Percentiles rank a stretch among this genome's conserved stretches.
Evolutionary conservation across 2,113 vertebrate species (phyloP).

Genomic region (Drymodes brunneopygia): DNA sequence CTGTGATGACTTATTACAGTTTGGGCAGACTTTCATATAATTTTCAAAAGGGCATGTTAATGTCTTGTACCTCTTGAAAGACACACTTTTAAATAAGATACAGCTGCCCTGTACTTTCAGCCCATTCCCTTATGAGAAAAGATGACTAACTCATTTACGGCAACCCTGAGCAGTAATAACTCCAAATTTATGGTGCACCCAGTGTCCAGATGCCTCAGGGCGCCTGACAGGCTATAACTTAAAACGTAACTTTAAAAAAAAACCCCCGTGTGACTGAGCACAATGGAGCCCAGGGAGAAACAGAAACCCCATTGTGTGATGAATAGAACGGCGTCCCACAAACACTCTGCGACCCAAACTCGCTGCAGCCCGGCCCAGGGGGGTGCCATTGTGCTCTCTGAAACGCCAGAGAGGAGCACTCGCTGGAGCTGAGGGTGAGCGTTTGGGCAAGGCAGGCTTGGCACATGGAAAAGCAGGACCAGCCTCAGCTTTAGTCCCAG

Average conservation of each 20-base stretch:
- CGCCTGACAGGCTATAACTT: neutral
- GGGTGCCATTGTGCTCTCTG: slow-evolving; percentile 1
- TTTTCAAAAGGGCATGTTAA: slow-evolving; percentile 2
- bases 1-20: neutral
- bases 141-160: slow-evolving; percentile 18
- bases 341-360: neutral
- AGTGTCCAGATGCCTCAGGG: slow-evolving; percentile 12
- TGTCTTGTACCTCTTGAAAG: slow-evolving; percentile 26
- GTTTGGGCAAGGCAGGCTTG: neutral
- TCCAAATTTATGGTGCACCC: slow-evolving; percentile 10
- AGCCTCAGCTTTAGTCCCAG: neutral
- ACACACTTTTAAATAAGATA: slow-evolving; percentile 7
- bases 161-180: neutral
- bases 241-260: neutral
- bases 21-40: neutral
- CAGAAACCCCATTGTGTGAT: neutral
- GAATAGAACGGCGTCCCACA: neutral
- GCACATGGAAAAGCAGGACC: neutral
- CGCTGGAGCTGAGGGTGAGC: neutral
- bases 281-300: neutral
- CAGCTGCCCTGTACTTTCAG: slow-evolving; percentile 15
- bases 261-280: neutral
- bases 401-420: neutral
- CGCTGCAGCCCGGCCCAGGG: neutral
- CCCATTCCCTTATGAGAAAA: slow-evolving; percentile 2